Evolutionary conservation across 2,888 invertebrate species (phyloP).

Genomic region (Pardosa pseudoannulata): DNA sequence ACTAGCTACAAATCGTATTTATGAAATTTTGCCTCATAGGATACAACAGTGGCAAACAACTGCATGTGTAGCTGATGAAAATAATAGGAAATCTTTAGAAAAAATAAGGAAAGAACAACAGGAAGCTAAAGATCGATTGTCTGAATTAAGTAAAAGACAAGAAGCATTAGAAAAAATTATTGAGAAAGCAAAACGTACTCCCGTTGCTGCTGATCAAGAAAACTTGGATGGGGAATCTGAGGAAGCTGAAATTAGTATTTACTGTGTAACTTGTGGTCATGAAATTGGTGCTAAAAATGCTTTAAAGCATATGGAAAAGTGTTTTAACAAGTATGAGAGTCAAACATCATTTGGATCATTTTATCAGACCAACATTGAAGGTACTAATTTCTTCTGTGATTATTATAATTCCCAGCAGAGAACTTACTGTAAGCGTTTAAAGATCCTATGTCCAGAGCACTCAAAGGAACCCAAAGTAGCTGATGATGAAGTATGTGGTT

Average conservation of each 20-base stretch:
- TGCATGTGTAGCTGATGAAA: conserved; percentile 90
- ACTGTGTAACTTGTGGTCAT: conserved; percentile 97
- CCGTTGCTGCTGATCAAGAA: conserved; percentile 75
- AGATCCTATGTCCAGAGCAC: conserved; percentile 98
- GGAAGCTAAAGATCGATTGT: conserved; percentile 75
- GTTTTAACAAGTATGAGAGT: conserved; percentile 97
- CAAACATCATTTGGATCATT: conserved; percentile 97
- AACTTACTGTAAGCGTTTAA: conserved; percentile 93
- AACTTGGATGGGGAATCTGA: conserved; percentile 78
- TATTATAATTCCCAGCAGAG: conserved; percentile 91
- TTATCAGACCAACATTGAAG: conserved; percentile 95
- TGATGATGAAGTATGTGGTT: conserved; percentile 88
- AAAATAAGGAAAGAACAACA: conserved; percentile 80
- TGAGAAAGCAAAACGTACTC: conserved; percentile 86
- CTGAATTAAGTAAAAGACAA: conserved; percentile 88
- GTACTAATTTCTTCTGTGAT: conserved; percentile 98
- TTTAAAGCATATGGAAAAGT: conserved; percentile 97
- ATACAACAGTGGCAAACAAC: conserved; percentile 95
- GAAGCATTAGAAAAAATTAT: conserved; percentile 87
- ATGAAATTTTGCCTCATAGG: conserved; percentile 88
- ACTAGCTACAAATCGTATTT: conserved; percentile 83
- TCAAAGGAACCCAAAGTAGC: conserved; percentile 81
- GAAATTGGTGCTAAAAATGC: conserved; percentile 94
- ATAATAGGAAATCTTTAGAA: conserved; percentile 82
- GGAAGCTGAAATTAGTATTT: conserved; percentile 85